Evolutionary conservation across 2,113 vertebrate species (phyloP).

Genomic region (Psettodes erumei): DNA sequence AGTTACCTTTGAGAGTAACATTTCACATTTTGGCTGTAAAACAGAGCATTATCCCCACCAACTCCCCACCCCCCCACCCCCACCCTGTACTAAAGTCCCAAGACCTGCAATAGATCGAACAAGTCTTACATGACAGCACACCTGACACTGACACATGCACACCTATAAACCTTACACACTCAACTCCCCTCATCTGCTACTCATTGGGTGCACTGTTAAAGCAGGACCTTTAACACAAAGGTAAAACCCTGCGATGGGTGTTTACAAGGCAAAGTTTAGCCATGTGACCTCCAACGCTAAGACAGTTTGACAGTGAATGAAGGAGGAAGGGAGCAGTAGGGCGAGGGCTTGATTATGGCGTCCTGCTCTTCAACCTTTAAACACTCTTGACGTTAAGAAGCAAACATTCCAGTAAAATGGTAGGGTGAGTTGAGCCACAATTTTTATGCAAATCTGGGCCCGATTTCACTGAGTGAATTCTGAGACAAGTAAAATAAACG

Average conservation of each 20-base stretch:
- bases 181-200: slow-evolving; percentile 75
- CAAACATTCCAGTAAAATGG: slow-evolving; percentile 36
- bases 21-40: slow-evolving; percentile 63
- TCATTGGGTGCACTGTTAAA: slow-evolving; percentile 65
- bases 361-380: slow-evolving; percentile 64
- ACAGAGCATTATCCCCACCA: slow-evolving; percentile 29
- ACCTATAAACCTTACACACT: slow-evolving; percentile 54
- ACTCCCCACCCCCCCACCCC: too few species aligned
- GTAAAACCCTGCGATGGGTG: slow-evolving; percentile 57
- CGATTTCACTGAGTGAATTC: not conserved
- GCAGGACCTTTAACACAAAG: slow-evolving; percentile 68
- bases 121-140: slow-evolving; percentile 51
- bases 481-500: slow-evolving; percentile 14
- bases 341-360: slow-evolving; percentile 28
- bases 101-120: slow-evolving; percentile 61
- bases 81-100: slow-evolving; percentile 35
- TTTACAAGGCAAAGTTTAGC: slow-evolving; percentile 73
- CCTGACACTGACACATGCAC: slow-evolving; percentile 61
- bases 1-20: slow-evolving; percentile 36
- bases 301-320: slow-evolving; percentile 49
- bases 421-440: not conserved
- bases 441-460: not conserved
- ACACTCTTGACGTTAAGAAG: slow-evolving; percentile 21
- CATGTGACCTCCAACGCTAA: slow-evolving; percentile 64
- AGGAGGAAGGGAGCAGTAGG: slow-evolving; percentile 50